Evolutionary conservation across 2,888 invertebrate species (phyloP), one percentile per base, ranked within the genome.

Genomic region (Metellina segmentata): DNA sequence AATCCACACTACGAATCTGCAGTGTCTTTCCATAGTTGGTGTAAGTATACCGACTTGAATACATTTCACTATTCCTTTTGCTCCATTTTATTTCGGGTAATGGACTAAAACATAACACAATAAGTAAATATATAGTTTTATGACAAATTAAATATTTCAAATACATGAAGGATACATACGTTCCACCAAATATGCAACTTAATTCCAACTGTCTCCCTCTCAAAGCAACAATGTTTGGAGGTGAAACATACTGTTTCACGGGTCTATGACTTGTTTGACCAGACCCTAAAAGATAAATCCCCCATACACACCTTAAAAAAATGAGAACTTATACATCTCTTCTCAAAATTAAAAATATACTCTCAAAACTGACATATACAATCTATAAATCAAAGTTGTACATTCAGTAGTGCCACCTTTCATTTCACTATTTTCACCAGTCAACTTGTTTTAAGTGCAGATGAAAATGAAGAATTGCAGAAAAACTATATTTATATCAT

Each of bases 21-120:
- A 99, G 95, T 71, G 98, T 98, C 95, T 99, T 99, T 16, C 99
- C 99, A 95, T 98, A 99, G 95, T 99, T 98, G 93, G 97, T 97
- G 94, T 94, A 94, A 19, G 94, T 94, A 81, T 95, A 94, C 49
- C 95, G 94, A 16, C 94, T 94, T 4, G 94, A 94, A 7, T 95
- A 94, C 85, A 98, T 96, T 81, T 96, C 95, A 16, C 95, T 95
- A 0, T 97, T 98, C 94, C 97, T 96, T 95, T 98, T 98, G 93
- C 96, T 96, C 99, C 99, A 99, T 16, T 97, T 96, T 6, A 98
- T 97, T 95, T 98, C 97, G 0, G 99, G 99, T 85, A 99, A 95
- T 0, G 99, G 99, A 98, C 93, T 93, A 70, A 78, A 19, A 49
- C 7, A 70, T 79, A 79, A 52, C 71, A 19, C 34, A 51, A 48